phyloP scores from a whole-genome alignment of 2,797 vertebrate species.

The Delichon dasypus region DNA sequence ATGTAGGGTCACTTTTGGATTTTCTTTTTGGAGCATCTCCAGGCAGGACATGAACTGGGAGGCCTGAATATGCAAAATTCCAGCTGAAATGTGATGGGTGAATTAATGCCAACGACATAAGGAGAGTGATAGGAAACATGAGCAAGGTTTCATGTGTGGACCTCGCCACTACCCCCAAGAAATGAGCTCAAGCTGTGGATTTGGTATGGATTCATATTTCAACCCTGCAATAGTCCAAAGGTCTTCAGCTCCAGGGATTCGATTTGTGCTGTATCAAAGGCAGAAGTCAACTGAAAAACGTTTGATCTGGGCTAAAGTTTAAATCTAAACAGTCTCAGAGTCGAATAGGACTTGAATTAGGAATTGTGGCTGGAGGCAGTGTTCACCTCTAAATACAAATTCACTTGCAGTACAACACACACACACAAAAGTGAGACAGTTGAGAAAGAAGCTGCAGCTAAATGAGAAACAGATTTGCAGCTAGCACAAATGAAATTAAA shows the following conservation, averaged over 20 bases:
- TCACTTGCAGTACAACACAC: not conserved
- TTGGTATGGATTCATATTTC: not conserved
- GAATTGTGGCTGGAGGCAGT: not conserved
- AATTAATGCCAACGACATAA: not conserved
- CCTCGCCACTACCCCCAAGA: not conserved
- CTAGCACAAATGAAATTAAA: not conserved
- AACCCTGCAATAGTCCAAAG: not conserved
- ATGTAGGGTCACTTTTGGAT: not conserved
- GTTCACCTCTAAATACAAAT: not conserved
- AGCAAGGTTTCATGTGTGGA: not conserved
- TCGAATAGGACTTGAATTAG: not conserved
- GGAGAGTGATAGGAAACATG: not conserved
- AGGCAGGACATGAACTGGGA: not conserved
- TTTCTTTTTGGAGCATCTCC: not conserved
- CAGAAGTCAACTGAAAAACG: not conserved
- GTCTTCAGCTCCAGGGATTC: not conserved
- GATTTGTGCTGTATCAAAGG: not conserved
- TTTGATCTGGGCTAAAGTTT: not conserved
- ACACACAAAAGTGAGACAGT: not conserved
- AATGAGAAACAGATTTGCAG: slow-evolving; percentile 47
- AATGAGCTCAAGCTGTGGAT: slow-evolving; percentile 1
- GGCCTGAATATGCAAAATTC: not conserved
- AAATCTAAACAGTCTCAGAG: not conserved
- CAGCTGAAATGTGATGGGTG: not conserved
- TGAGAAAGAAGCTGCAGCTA: slow-evolving; percentile 19